These are phyloP conservation scores for Yponomeuta plumbellus DNA, from an alignment of 2,888 invertebrate genomes.

Conservation along the genomic window DNA sequence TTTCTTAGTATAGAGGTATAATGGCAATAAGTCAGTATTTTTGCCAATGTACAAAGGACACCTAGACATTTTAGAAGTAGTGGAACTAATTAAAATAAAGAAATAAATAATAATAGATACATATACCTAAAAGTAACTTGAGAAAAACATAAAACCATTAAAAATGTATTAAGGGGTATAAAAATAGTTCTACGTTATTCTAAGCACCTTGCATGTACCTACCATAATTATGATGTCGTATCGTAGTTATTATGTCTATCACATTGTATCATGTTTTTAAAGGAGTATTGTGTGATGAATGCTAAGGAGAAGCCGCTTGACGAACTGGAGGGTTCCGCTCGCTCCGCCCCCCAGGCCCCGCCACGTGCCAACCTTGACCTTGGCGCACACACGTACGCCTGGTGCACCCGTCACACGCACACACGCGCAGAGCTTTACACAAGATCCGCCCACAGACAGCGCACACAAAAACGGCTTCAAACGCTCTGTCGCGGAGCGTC, in stretches of 20 bases:
- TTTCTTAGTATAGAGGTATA: too few relatives aligned
- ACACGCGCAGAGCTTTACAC: slow-evolving; percentile 21
- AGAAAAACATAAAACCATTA: too few relatives aligned
- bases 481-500: neutral
- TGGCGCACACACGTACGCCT: slow-evolving; percentile 36
- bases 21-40: too few relatives aligned
- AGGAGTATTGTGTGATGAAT: neutral
- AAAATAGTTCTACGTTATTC: too few relatives aligned
- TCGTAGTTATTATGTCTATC: neutral
- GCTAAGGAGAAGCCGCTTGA: slow-evolving; percentile 17
- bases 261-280: neutral
- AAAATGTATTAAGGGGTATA: too few relatives aligned
- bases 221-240: neutral
- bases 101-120: too few relatives aligned
- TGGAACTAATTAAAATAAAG: too few relatives aligned
- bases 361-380: slow-evolving; percentile 60
- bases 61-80: too few relatives aligned
- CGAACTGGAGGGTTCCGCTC: slow-evolving; percentile 21
- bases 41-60: too few relatives aligned
- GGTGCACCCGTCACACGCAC: slow-evolving; percentile 24
- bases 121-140: too few relatives aligned
- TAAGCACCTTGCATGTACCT: too few relatives aligned
- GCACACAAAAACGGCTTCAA: neutral
- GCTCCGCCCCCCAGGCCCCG: slow-evolving; percentile 25
- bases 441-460: neutral